Percentiles rank a stretch among this genome's conserved stretches.
These are phyloP conservation scores for Cecropterus lyciades DNA, from an alignment of 1,140 invertebrate species.

Conservation along the genomic window DNA sequence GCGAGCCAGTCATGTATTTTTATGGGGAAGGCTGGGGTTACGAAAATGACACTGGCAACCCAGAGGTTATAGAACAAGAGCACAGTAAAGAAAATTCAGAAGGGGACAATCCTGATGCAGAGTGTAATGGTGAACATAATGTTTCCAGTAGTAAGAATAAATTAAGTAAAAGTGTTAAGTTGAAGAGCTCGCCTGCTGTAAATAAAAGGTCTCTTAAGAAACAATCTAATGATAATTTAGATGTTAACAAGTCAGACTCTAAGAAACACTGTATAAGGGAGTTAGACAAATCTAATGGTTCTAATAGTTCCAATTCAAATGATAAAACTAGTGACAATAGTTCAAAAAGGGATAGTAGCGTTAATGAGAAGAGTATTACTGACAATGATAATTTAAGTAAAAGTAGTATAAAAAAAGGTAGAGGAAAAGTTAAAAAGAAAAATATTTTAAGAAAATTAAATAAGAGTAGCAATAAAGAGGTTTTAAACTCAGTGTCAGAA, in stretches of 20 bases:
- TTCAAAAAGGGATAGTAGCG: constrained; percentile 60
- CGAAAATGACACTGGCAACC: constrained; percentile 89
- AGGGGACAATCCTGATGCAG: constrained; percentile 67
- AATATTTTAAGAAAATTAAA: constrained; percentile 59
- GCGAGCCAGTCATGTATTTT: constrained; percentile 89
- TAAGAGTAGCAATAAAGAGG: constrained; percentile 55
- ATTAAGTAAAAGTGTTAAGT: constrained; percentile 64
- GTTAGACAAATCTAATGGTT: constrained; percentile 61
- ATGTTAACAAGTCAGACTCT: constrained; percentile 64
- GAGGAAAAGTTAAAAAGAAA: constrained; percentile 68
- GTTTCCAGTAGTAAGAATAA: constrained; percentile 64
- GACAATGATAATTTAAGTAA: constrained; percentile 66
- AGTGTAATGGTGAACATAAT: constrained; percentile 76
- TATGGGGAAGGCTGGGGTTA: constrained; percentile 89
- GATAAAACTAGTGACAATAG: constrained; percentile 73
- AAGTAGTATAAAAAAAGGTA: constrained; percentile 63
- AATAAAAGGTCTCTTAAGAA: constrained; percentile 70
- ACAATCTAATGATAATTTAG: constrained; percentile 64
- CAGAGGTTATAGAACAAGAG: constrained; percentile 80
- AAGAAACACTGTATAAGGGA: constrained; percentile 75
- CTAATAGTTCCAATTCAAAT: constrained; percentile 81
- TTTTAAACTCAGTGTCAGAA: constrained; percentile 58
- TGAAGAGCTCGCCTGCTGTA: constrained; percentile 63
- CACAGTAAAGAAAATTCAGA: constrained; percentile 58
- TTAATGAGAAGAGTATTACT: constrained; percentile 64